These are phyloP conservation scores for Ictalurus punctatus DNA, from an alignment of 2,113 vertebrate species.

Conservation along the genomic window DNA sequence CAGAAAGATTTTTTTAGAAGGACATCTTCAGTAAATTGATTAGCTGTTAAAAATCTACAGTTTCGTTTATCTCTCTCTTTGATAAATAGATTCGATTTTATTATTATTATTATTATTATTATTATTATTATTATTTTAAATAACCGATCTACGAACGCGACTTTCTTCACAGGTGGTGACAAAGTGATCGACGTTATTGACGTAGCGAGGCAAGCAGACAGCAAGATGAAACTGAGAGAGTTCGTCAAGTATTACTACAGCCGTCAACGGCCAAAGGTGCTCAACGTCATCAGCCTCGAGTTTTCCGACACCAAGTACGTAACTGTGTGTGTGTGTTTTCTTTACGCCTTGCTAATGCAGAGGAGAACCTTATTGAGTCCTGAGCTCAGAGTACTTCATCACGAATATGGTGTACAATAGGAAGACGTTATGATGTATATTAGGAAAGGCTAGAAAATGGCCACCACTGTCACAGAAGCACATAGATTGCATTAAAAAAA, in stretches of 20 bases:
- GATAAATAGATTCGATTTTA: no score
- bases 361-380: background rate
- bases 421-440: no score
- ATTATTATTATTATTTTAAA: no score
- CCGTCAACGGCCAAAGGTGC: conserved; percentile 88
- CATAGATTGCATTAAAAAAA: background rate
- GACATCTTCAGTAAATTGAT: no score
- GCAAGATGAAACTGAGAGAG: conserved; percentile 96
- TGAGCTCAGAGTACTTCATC: background rate
- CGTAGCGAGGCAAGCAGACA: conserved; percentile 97
- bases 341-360: background rate
- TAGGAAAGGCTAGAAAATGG: background rate
- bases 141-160: no score
- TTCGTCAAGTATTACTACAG: conserved; percentile 94
- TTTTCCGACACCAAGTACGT: conserved; percentile 98
- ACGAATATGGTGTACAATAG: no score
- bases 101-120: no score
- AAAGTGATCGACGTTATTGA: conserved; percentile 98
- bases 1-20: no score
- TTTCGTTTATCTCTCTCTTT: no score
- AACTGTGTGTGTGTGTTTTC: background rate
- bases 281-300: conserved; percentile 99
- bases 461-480: background rate
- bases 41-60: no score
- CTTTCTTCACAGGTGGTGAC: conserved; percentile 81